These are phyloP conservation scores for Athene noctua DNA, from an alignment of 2,113 vertebrate genomes.

Conservation along the genomic window DNA sequence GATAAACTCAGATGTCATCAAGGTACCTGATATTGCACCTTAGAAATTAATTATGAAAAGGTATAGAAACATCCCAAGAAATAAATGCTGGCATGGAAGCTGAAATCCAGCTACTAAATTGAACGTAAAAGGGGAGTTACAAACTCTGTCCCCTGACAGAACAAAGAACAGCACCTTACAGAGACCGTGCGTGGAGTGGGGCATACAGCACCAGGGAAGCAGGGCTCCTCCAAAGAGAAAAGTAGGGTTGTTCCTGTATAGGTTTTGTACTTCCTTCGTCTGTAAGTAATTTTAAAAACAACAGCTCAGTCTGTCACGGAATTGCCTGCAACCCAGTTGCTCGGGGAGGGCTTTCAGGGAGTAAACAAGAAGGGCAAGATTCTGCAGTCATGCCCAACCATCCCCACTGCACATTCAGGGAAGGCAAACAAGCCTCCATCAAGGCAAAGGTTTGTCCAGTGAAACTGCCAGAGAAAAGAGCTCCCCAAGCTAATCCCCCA, in stretches of 20 bases:
- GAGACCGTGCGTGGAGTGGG: rapidly evolving
- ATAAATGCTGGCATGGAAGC: neutral
- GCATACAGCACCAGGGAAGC: neutral
- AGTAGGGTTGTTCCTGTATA: neutral
- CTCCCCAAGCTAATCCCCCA: neutral
- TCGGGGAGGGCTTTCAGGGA: neutral
- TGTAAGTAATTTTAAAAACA: neutral
- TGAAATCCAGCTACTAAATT: neutral
- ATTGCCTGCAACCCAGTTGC: neutral
- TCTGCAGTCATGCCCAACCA: neutral
- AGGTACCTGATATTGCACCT: neutral
- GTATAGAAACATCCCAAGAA: neutral
- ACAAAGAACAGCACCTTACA: neutral
- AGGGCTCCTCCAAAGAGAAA: neutral
- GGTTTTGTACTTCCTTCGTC: neutral
- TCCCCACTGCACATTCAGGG: too few species aligned
- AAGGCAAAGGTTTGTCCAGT: neutral
- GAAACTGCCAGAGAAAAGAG: neutral
- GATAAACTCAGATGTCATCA: neutral
- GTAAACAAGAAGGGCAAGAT: neutral
- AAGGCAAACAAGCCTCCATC: rapidly evolving
- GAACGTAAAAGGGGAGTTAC: neutral
- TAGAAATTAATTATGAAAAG: neutral
- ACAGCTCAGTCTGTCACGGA: neutral
- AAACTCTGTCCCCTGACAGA: neutral